These are phyloP conservation scores for Apamea anceps DNA, from an alignment of 2,888 invertebrate species.

Conservation along the genomic window DNA sequence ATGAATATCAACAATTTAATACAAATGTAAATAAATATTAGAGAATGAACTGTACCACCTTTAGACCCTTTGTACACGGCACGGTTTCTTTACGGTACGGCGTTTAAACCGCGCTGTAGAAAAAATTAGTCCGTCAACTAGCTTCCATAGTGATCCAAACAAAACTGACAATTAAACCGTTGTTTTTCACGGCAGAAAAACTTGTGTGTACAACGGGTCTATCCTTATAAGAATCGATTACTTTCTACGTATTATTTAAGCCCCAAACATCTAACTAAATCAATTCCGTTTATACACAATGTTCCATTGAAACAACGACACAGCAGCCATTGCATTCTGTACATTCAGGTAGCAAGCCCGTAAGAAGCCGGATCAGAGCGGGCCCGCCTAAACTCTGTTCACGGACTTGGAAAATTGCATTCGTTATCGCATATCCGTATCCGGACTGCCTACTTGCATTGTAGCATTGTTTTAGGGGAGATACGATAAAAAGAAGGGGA, in stretches of 20 bases:
- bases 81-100: neutral
- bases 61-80: neutral
- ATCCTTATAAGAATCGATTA: neutral
- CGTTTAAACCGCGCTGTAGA: neutral
- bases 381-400: slow-evolving; percentile 87
- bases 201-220: neutral
- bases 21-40: neutral
- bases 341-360: slow-evolving; percentile 73
- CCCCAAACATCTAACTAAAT: slow-evolving; percentile 12
- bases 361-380: slow-evolving; percentile 76
- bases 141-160: too few species aligned
- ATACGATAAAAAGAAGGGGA: slow-evolving; percentile 48
- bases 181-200: neutral
- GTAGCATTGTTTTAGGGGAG: slow-evolving; percentile 60
- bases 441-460: slow-evolving; percentile 77
- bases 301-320: slow-evolving; percentile 34
- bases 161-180: too few species aligned
- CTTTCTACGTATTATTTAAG: neutral
- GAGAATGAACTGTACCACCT: neutral
- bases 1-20: neutral
- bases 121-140: neutral
- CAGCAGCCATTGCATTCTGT: slow-evolving; percentile 58
- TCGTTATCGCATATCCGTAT: slow-evolving; percentile 89
- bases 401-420: slow-evolving; percentile 89
- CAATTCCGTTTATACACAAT: neutral